A percentile compares a stretch with the other conserved stretches of the same genome.
phyloP scores from a whole-genome alignment of 2,888 invertebrate species.

The Ophion ellenae region DNA sequence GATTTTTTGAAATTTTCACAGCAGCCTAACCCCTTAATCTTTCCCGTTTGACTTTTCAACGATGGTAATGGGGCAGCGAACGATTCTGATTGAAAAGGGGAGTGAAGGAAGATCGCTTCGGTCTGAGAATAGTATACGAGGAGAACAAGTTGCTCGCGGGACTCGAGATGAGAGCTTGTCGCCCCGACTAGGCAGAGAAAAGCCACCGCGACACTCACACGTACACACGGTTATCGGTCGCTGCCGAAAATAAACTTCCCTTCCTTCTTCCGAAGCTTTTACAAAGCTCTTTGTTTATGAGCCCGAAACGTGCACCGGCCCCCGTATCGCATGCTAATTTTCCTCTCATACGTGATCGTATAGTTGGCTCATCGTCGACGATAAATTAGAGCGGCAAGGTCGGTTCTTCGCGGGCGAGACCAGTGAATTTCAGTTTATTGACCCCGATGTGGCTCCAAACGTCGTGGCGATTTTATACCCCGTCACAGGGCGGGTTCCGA shows the following conservation, averaged over 20 bases:
- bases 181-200: slow-evolving; percentile 1
- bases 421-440: slow-evolving; percentile 42
- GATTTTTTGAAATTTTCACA: too few relatives aligned
- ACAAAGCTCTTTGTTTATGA: slow-evolving; percentile 71
- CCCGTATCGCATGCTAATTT: slow-evolving; percentile 47
- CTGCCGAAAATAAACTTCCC: slow-evolving; percentile 65
- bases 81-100: not conserved
- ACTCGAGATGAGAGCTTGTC: slow-evolving; percentile 6
- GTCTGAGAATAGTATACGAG: not conserved
- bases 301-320: slow-evolving; percentile 30
- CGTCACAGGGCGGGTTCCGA: too few relatives aligned
- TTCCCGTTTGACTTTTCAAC: not conserved
- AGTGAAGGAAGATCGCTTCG: not conserved
- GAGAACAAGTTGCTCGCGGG: slow-evolving; percentile 1
- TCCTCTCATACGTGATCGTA: slow-evolving; percentile 39
- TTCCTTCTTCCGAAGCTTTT: slow-evolving; percentile 45
- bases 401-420: slow-evolving; percentile 9
- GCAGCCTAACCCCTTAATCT: not conserved
- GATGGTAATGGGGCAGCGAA: not conserved
- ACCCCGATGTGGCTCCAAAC: slow-evolving; percentile 33
- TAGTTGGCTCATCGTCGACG: slow-evolving; percentile 15
- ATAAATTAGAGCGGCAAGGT: slow-evolving; percentile 51
- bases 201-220: slow-evolving; percentile 26
- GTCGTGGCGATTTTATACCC: not conserved
- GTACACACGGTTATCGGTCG: slow-evolving; percentile 61